Conservation (phyloP, 92 coral and sea anemone species). For the Phenganax stokvisi region DNA sequence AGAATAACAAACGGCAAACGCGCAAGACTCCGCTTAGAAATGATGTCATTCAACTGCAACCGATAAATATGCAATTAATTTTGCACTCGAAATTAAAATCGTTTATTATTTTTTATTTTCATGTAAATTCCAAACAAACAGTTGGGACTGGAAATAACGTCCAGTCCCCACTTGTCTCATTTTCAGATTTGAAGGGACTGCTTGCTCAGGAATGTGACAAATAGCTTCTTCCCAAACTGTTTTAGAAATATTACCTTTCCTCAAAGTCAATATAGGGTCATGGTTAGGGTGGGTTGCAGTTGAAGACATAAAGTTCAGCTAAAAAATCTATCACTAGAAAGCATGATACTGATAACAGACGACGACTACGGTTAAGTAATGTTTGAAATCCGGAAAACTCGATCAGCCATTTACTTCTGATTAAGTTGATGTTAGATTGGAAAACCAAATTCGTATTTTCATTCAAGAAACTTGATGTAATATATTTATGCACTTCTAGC, state of each 20-base stretch:
- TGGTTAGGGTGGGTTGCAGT: not conserved
- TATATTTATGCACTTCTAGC: no score
- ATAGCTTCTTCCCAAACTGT: no score
- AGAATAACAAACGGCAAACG: not conserved
- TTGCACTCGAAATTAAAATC: no score
- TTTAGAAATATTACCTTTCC: no score
- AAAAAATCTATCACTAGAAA: not conserved
- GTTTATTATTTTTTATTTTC: no score
- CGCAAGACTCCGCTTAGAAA: not conserved
- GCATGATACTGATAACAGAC: not conserved
- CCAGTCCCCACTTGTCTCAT: no score
- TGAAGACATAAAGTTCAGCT: not conserved
- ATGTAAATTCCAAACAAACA: no score
- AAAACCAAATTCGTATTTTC: conserved; percentile 2
- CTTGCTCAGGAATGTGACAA: no score
- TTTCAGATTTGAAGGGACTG: no score
- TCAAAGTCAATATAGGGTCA: not conserved
- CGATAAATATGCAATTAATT: no score
- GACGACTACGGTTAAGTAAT: conserved; percentile 4
- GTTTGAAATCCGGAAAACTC: not conserved
- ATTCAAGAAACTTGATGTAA: no score
- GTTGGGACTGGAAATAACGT: no score
- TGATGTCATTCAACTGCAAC: conserved; percentile 7
- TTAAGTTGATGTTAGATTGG: not conserved
- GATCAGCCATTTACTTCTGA: not conserved